Evolutionary conservation across 2,113 vertebrate genomes (phyloP), one percentile per base, ranked within the genome.

Genomic region (Carassius carassius): DNA sequence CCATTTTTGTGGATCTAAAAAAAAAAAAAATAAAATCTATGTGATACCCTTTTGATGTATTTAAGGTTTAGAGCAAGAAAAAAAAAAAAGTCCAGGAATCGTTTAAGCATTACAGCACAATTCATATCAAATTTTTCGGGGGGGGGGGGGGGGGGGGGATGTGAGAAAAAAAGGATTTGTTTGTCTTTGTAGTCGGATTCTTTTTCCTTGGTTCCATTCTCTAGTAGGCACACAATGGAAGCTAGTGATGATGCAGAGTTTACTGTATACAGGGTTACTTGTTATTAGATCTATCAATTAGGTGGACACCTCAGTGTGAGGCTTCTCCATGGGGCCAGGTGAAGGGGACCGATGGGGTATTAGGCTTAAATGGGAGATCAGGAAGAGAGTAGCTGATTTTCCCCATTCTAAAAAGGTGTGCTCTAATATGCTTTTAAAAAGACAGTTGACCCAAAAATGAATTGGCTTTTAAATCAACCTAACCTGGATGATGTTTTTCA

Each of bases 1-100:
- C 95, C 94, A 95, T 97, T 96, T 93, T 97, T 95, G 95, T 92
- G 91, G 94, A 94, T 96, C 97, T 97, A 95, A 95, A 95, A 94
- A 78, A 44, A 95, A 51, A 94, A 78, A 44, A 95, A 51, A 94
- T 96, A 95, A 94, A 95, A 96, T 96, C 96, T 96, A 94, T 94
- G 94, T 94, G 93, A 95, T 94, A 95, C 95, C 95, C 95, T 96
- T 96, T 96, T 96, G 95, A 96, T 96, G 94, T 94, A 94, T 95
- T 96, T 94, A 95, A 94, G 95, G 94, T 95, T 93, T 92, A 90
- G 88, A 90, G 89, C 62, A 62, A 51, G 11, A n/a, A n/a, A n/a
- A n/a, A n/a, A n/a, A n/a, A n/a, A n/a, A n/a, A n/a, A n/a, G n/a
- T n/a, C n/a, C n/a, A n/a, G 93, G 92, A 96, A 94, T 95, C 94